Base-by-base conservation (phyloP, 2,888 invertebrate genomes). In the Biston betularia region DNA sequence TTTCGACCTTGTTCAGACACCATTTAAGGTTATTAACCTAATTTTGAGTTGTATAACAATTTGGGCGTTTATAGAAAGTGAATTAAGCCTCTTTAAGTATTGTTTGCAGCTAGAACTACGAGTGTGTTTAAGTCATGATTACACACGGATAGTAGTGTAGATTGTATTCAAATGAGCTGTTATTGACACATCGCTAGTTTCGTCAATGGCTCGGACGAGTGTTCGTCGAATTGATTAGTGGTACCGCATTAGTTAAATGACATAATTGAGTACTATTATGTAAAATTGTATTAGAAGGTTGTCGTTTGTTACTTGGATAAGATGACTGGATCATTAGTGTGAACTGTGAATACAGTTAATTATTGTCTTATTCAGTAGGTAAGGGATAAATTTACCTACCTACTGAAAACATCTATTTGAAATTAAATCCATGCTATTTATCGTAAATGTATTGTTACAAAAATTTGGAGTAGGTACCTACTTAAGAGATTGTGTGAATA, bases 101-200 rank as follows among this genome's bases (percentile, higher is more conserved):
- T 59, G 60, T 65, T 71, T 75, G 70, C 54, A 69, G 63, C 65
- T 52, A 65, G 50, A 40, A 53, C 62, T 38, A 58, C 63, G 24
- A 24, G 24, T 24, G 24, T 24, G 63, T 55, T 53, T 35, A 58
- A 33, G 33, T 63, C 63, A 50, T 68, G 61, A 61, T 59, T 65
- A 64, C 52, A 49, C 46, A 68, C 65, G 65, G 61, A 69, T 63
- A 63, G 69, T 67, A 64, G 63, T 61, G 61, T 54, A 62, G 67
- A 89, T 89, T 89, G 86, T 88, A 89, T 89, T 88, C 85, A 88
- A 89, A 89, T 88, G 79, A 87, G 83, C 82, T 80, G 84, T 83
- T 85, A 84, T 79, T 78, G 84, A 83, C 82, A 83, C 77, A 63
- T 81, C 83, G 77, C 75, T 69, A 83, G 82, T 88, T 88, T 89